These are phyloP conservation scores for Andricus quercusramuli DNA, from an alignment of 2,888 invertebrate species.

Conservation along the genomic window DNA sequence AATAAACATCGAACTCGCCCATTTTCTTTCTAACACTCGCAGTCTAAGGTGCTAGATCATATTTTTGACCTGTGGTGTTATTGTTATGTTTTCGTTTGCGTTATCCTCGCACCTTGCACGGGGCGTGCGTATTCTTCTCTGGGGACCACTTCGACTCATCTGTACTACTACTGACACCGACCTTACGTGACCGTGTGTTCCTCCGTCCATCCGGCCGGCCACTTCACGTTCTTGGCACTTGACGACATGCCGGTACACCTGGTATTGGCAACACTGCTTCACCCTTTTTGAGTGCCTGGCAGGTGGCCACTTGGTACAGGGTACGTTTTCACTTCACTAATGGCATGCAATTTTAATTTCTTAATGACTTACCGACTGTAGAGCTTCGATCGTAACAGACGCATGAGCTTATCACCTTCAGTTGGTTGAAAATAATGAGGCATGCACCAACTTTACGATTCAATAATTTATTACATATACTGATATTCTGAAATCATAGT, in stretches of 20 bases:
- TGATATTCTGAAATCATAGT: background rate
- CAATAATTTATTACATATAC: background rate
- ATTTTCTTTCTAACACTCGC: background rate
- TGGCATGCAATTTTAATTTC: constrained; percentile 70
- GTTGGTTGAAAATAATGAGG: background rate
- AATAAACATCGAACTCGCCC: constrained; percentile 54
- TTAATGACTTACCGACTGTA: constrained; percentile 47
- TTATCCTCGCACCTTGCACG: constrained; percentile 68
- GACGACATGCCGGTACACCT: constrained; percentile 61
- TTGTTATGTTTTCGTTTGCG: constrained; percentile 67
- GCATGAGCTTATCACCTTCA: background rate
- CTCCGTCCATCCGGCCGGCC: constrained; percentile 62
- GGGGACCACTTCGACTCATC: constrained; percentile 53
- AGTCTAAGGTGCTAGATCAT: constrained; percentile 43
- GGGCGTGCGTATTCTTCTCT: constrained; percentile 62
- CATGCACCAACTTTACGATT: background rate
- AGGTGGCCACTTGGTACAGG: constrained; percentile 96
- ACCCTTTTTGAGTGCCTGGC: constrained; percentile 77
- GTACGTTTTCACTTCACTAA: constrained; percentile 84
- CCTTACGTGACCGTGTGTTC: constrained; percentile 53
- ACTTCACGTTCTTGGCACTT: constrained; percentile 64
- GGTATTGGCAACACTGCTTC: constrained; percentile 70
- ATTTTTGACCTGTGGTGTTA: constrained; percentile 70
- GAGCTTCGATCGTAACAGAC: constrained; percentile 41
- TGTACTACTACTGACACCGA: constrained; percentile 49